A percentile compares a stretch with the other conserved stretches of the same genome.
phyloP scores from a whole-genome alignment of 1,140 invertebrate species.

The Lasioglossum albipes region DNA sequence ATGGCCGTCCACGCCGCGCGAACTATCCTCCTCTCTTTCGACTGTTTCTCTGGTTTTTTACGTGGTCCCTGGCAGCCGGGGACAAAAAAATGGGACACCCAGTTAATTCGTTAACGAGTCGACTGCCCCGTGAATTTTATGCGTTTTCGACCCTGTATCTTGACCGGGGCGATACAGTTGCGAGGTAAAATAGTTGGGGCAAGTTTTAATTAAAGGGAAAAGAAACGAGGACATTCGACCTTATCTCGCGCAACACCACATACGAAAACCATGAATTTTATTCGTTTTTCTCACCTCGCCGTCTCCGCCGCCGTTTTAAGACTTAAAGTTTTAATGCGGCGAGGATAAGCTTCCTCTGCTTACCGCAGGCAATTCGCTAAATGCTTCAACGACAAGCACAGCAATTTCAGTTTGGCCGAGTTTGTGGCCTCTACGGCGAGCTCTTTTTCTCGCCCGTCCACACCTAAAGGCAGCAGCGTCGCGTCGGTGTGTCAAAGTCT shows the following conservation, averaged over 20 bases:
- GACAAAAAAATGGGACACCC: too few relatives aligned
- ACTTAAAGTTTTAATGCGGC: constrained; percentile 65
- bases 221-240: not conserved
- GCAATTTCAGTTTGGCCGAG: constrained; percentile 67
- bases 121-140: too few relatives aligned
- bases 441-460: not conserved
- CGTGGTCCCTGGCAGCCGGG: too few relatives aligned
- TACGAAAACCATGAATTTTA: constrained; percentile 36
- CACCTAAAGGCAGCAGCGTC: not conserved
- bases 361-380: constrained; percentile 67
- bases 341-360: constrained; percentile 59
- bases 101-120: too few relatives aligned
- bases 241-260: constrained; percentile 2
- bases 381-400: constrained; percentile 63
- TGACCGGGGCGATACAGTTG: too few relatives aligned
- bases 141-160: too few relatives aligned
- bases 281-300: constrained; percentile 17
- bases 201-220: constrained; percentile 2
- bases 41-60: too few relatives aligned
- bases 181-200: not conserved
- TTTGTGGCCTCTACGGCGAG: not conserved
- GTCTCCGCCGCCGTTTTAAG: constrained; percentile 31
- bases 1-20: not conserved
- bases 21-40: not conserved
- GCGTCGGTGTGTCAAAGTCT: constrained; percentile 24